Conservation (phyloP, 2,113 vertebrate genomes). For the Onychorhynchus coronatus region DNA sequence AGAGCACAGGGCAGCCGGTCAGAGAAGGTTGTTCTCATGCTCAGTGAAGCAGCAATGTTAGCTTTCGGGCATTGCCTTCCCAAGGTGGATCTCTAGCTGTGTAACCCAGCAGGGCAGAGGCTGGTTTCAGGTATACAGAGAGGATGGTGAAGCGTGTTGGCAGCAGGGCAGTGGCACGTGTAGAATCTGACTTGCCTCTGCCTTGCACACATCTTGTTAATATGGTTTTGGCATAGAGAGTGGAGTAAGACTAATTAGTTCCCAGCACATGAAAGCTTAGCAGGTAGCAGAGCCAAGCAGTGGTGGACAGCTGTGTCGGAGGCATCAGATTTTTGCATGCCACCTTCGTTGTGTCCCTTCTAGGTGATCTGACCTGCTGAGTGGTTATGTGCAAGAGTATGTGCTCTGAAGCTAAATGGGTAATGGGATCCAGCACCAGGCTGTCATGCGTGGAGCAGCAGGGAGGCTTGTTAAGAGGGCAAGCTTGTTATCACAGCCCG, state of each 20-base stretch:
- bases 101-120: neutral
- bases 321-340: neutral
- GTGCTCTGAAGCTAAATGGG: neutral
- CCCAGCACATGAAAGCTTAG: neutral
- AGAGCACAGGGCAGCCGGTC: neutral
- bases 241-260: neutral
- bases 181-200: neutral
- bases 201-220: neutral
- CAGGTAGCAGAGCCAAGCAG: neutral
- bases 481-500: neutral
- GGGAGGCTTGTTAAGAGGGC: neutral
- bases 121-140: neutral
- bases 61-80: neutral
- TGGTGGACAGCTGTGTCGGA: neutral
- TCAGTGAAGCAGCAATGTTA: rapidly evolving
- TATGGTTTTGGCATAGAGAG: neutral
- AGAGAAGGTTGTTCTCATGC: neutral
- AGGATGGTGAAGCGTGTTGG: neutral
- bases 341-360: neutral
- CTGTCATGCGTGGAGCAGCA: neutral
- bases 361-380: neutral
- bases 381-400: neutral
- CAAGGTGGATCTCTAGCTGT: neutral
- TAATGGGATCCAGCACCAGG: neutral
- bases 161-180: neutral